Evolutionary conservation across 2,797 vertebrate species (phyloP).

Genomic region (Channallabes apus): DNA sequence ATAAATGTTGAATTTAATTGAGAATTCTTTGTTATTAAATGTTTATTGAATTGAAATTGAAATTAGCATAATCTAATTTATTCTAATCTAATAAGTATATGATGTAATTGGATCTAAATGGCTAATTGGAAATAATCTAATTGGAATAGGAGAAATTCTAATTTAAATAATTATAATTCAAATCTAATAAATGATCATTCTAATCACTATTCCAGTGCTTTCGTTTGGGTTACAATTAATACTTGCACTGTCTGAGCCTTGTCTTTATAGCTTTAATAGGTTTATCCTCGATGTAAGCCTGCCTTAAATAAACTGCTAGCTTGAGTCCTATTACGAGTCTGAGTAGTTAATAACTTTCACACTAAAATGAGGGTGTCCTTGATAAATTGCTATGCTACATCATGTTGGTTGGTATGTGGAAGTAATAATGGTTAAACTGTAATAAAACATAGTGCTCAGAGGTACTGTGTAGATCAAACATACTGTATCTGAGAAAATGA

Average conservation of each 20-base stretch:
- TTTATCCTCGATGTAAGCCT: background rate
- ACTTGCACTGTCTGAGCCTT: background rate
- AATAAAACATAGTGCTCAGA: background rate
- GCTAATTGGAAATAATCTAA: background rate
- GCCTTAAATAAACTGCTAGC: background rate
- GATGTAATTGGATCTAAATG: too few species aligned
- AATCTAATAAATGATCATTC: too few species aligned
- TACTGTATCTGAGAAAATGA: background rate
- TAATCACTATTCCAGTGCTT: background rate
- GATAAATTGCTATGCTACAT: background rate
- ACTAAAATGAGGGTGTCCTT: background rate
- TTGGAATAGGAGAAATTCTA: background rate
- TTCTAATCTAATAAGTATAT: too few species aligned
- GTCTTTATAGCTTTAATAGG: background rate
- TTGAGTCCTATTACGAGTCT: background rate
- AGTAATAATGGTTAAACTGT: background rate
- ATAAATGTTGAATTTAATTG: background rate
- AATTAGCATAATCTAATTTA: too few species aligned
- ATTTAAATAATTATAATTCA: too few species aligned
- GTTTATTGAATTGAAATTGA: background rate
- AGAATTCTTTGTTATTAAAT: background rate
- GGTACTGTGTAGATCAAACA: background rate
- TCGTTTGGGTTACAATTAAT: background rate
- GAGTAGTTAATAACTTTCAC: background rate
- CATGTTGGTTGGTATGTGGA: background rate